phyloP scores from a whole-genome alignment of 2,113 vertebrate species.

The Pterocles gutturalis region DNA sequence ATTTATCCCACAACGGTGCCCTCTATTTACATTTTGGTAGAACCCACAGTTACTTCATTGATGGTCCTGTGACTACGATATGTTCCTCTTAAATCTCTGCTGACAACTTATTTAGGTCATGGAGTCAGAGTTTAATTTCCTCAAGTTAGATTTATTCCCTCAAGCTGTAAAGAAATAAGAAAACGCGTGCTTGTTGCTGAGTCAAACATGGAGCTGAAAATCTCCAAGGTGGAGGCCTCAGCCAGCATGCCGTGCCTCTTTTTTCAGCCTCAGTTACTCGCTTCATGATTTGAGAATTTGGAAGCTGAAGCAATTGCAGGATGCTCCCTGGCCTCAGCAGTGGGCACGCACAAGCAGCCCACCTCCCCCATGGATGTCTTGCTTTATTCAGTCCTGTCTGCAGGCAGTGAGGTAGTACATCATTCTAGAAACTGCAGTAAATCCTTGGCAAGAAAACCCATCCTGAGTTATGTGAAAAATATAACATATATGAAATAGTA shows the following conservation, averaged over 20 bases:
- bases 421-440: background rate
- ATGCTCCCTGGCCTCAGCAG: background rate
- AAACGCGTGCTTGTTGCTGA: background rate
- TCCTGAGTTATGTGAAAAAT: background rate
- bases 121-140: constrained; percentile 52
- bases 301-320: background rate
- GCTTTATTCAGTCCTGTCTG: background rate
- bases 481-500: background rate
- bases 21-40: constrained; percentile 28
- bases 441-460: background rate
- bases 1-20: background rate
- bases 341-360: background rate
- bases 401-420: background rate
- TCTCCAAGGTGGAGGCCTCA: background rate
- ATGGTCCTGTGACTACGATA: background rate
- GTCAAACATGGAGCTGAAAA: background rate
- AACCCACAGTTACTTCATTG: constrained; percentile 23
- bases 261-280: background rate
- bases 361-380: background rate
- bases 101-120: constrained; percentile 56
- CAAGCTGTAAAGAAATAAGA: constrained; percentile 9
- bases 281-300: background rate
- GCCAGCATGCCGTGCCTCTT: background rate
- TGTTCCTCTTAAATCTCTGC: constrained; percentile 34
- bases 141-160: constrained; percentile 37